Base-by-base conservation (phyloP, 1,140 invertebrate genomes). In the Tetranychus cinnabarinus region DNA sequence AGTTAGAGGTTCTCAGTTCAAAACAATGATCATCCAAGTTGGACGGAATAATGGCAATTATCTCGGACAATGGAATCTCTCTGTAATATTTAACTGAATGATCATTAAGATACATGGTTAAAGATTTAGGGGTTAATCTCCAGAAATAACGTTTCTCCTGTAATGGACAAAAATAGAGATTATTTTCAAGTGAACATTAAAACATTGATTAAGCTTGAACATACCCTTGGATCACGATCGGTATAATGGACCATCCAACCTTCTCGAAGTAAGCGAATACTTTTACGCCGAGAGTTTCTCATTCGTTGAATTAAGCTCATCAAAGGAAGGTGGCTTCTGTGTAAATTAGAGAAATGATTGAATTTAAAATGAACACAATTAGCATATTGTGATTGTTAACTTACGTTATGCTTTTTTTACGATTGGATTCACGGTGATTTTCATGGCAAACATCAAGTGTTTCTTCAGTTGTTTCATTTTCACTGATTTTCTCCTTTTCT, bases 291-390 rank as follows among this genome's bases (percentile, higher is more conserved):
- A 6, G 89, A 97, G 72, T 97, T 77, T 71, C 95, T 96, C 34
- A 97, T 87, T 57, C 90, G 95, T 75, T 97, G 93, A 46, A 97
- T 89, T 68, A 98, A 90, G 71, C 95, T 80, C 90, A 95, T 95
- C 66, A 98, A 76, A 48, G 92, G 92, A 76, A 98, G 97, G 76
- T 98, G 97, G 72, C 88, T 86, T 75, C 85, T 88, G 13, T 42
- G 39, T 42, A 5, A 42, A 42, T 42, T 42, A 42, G 39, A 6
- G 5, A 42, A 42, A 42, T 42, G 39, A 42, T 42, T 63, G n/a
- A 34, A 48, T n/a, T 52, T 63, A 45, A 34, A 31, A 47, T n/a
- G 46, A 47, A 10, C 48, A 23, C 31, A 52, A 6, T n/a, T 52
- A 52, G 15, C 5, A 6, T 5, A 6, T 52, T 7, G 23, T 34